phyloP scores from a whole-genome alignment of 2,888 invertebrate species.

The Tuberolachnus salignus region DNA sequence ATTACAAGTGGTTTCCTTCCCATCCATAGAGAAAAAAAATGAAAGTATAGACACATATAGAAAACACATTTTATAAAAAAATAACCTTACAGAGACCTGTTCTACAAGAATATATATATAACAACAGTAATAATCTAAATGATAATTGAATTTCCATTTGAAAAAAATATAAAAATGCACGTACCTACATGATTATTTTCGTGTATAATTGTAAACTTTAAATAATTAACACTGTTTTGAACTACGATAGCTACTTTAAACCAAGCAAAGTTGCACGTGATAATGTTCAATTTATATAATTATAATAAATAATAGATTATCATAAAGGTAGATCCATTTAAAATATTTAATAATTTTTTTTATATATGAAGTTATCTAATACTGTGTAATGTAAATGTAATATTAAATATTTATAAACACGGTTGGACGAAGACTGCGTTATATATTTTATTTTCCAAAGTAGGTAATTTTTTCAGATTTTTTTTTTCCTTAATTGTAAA shows the following conservation, averaged over 20 bases:
- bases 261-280: neutral
- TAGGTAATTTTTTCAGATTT: too few relatives aligned
- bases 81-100: neutral
- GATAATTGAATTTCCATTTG: neutral
- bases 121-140: neutral
- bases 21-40: neutral
- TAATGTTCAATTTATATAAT: too few relatives aligned
- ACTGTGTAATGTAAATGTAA: too few relatives aligned
- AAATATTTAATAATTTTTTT: neutral
- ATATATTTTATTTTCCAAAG: too few relatives aligned
- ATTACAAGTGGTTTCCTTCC: neutral
- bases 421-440: too few relatives aligned
- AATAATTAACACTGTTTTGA: neutral
- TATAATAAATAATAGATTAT: too few relatives aligned
- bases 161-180: neutral
- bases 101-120: neutral
- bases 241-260: neutral
- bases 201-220: neutral
- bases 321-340: neutral
- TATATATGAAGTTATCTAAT: too few relatives aligned
- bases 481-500: too few relatives aligned
- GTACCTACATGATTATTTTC: neutral
- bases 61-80: neutral
- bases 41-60: neutral
- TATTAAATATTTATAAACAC: too few relatives aligned